Conservation (phyloP, 92 coral and sea anemone species). For the Phenganax marumi region DNA sequence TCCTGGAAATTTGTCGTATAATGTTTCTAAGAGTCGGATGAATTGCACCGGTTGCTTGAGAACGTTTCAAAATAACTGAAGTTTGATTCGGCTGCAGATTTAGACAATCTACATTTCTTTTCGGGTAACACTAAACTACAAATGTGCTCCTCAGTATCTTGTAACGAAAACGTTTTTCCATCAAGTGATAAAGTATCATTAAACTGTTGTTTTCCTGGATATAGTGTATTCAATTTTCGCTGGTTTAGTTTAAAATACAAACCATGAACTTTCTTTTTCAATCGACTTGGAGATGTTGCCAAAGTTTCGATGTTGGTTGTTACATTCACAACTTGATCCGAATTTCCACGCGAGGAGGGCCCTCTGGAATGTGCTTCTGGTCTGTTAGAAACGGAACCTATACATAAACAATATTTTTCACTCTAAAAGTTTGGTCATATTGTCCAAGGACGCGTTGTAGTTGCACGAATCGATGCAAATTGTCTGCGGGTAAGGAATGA, state of each 20-base stretch:
- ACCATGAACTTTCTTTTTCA: constrained; percentile 27
- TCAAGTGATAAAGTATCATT: too few relatives aligned
- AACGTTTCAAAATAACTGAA: too few relatives aligned
- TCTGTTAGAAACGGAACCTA: not conserved
- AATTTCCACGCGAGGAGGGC: constrained; percentile 1
- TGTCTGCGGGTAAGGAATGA: too few relatives aligned
- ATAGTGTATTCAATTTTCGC: too few relatives aligned
- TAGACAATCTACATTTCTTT: not conserved
- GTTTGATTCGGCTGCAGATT: not conserved
- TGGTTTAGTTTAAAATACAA: not conserved
- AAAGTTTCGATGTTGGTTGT: not conserved
- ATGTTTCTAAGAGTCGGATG: too few relatives aligned
- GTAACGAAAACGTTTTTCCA: not conserved
- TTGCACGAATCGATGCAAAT: not conserved
- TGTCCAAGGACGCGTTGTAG: not conserved
- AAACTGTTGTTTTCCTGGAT: too few relatives aligned
- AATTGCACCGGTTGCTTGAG: too few relatives aligned
- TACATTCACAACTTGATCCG: constrained; percentile 1
- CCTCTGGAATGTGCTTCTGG: not conserved
- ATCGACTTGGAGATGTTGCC: constrained; percentile 25
- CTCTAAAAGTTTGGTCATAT: not conserved
- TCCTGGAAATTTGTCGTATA: too few relatives aligned
- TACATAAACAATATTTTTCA: not conserved
- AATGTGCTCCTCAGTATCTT: not conserved
- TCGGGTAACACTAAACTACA: not conserved